phyloP scores from a whole-genome alignment of 1,140 invertebrate species.

The Euwallacea similis region DNA sequence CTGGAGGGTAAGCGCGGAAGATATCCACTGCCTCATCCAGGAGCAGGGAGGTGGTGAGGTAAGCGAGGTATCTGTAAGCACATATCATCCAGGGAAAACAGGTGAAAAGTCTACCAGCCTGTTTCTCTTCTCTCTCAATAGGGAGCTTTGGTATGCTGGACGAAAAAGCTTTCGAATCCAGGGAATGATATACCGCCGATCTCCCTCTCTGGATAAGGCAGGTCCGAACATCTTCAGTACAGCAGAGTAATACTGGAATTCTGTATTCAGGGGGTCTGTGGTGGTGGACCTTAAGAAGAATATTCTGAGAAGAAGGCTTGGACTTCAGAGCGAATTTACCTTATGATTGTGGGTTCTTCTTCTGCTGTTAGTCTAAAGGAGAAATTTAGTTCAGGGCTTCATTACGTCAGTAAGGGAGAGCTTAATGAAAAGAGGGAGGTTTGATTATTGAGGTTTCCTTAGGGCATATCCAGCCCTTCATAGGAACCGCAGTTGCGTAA shows the following conservation, averaged over 20 bases:
- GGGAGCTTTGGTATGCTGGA: slow-evolving; percentile 51
- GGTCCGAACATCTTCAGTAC: slow-evolving; percentile 48
- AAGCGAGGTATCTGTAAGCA: slow-evolving; percentile 44
- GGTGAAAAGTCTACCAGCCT: slow-evolving; percentile 31
- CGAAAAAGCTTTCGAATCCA: slow-evolving; percentile 52
- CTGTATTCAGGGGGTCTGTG: slow-evolving; percentile 43
- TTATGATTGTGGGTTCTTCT: neutral
- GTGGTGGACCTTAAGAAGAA: slow-evolving; percentile 13
- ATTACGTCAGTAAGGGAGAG: no score
- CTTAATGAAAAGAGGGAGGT: neutral
- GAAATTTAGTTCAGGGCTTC: neutral
- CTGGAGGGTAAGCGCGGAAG: slow-evolving; percentile 43
- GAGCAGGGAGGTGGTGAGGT: slow-evolving; percentile 47
- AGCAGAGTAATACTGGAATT: slow-evolving; percentile 50
- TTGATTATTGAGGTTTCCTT: neutral
- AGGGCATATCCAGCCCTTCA: neutral
- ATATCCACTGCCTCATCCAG: slow-evolving; percentile 49
- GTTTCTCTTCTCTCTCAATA: slow-evolving; percentile 50
- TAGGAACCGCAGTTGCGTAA: neutral
- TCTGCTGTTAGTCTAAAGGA: neutral
- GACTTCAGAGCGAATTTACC: neutral
- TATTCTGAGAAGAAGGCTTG: neutral
- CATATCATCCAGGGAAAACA: neutral
- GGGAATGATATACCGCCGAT: slow-evolving; percentile 44
- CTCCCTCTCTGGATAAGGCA: slow-evolving; percentile 42